These are phyloP conservation scores for Elgonia sp. DNA, from an alignment of 2,888 invertebrate genomes.

Conservation along the genomic window DNA sequence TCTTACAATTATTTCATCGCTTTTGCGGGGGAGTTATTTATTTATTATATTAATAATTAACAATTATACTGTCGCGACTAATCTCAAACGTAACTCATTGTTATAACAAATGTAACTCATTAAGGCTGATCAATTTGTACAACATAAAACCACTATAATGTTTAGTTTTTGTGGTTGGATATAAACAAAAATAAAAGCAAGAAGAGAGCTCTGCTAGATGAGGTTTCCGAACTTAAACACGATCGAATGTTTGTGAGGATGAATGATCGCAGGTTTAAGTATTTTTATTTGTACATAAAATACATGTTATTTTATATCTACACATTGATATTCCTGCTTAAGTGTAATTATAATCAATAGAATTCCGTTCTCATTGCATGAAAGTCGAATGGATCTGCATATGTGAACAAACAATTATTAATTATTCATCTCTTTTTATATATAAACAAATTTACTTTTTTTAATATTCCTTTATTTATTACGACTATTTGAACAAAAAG, in stretches of 20 bases:
- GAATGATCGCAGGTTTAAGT: conserved; percentile 52
- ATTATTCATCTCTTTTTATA: not conserved
- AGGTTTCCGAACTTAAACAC: conserved; percentile 17
- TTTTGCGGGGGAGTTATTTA: conserved; percentile 26
- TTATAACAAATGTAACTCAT: not conserved
- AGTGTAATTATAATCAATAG: conserved; percentile 35
- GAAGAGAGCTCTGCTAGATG: conserved; percentile 6
- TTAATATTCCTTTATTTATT: not conserved
- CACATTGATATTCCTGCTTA: conserved; percentile 52
- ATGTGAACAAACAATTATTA: not conserved
- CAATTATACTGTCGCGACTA: conserved; percentile 29
- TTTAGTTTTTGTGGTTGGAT: conserved; percentile 10
- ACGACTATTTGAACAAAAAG: conserved; percentile 22
- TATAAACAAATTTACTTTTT: conserved; percentile 1
- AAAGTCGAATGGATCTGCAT: conserved; percentile 7
- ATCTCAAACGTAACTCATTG: conserved; percentile 20
- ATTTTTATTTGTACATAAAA: conserved; percentile 67
- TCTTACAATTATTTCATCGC: conserved; percentile 22
- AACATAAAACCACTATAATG: conserved; percentile 36
- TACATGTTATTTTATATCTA: conserved; percentile 55
- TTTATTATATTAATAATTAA: conserved; percentile 46
- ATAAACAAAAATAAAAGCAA: not conserved
- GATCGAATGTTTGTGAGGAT: conserved; percentile 56
- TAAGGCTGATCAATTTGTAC: conserved; percentile 66
- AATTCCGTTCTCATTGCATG: conserved; percentile 34